phyloP scores from a whole-genome alignment of 2,113 vertebrate genomes.

The Solea solea region DNA sequence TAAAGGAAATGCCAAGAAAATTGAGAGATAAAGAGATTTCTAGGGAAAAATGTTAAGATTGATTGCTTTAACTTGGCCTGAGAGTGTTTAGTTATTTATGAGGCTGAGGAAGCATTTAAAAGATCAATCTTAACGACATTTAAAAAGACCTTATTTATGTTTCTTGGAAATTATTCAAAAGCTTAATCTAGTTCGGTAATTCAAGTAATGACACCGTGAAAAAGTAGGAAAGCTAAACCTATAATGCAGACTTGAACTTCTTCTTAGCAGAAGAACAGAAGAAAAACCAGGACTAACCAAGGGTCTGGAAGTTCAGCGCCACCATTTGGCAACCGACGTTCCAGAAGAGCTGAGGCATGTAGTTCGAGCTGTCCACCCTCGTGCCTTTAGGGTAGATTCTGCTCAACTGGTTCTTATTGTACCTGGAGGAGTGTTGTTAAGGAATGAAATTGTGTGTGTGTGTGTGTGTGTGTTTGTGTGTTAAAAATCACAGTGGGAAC shows the following conservation, averaged over 20 bases:
- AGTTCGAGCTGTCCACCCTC: conserved; percentile 92
- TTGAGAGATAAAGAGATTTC: background rate
- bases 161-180: background rate
- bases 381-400: conserved; percentile 95
- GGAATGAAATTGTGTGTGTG: background rate
- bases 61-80: background rate
- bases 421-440: conserved; percentile 76
- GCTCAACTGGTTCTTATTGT: conserved; percentile 94
- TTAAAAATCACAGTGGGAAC: background rate
- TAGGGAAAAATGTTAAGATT: background rate
- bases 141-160: background rate
- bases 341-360: conserved; percentile 95
- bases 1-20: no score
- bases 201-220: background rate
- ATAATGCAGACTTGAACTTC: no score
- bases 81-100: background rate
- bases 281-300: conserved; percentile 77
- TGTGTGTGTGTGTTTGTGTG: background rate
- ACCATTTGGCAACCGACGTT: conserved; percentile 93
- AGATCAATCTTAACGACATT: background rate
- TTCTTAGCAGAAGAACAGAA: background rate
- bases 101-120: background rate
- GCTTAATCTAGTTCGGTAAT: background rate
- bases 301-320: conserved; percentile 92
- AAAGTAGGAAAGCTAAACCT: background rate